Conservation (phyloP, 1,140 invertebrate genomes). For the Nephotettix cincticeps region DNA sequence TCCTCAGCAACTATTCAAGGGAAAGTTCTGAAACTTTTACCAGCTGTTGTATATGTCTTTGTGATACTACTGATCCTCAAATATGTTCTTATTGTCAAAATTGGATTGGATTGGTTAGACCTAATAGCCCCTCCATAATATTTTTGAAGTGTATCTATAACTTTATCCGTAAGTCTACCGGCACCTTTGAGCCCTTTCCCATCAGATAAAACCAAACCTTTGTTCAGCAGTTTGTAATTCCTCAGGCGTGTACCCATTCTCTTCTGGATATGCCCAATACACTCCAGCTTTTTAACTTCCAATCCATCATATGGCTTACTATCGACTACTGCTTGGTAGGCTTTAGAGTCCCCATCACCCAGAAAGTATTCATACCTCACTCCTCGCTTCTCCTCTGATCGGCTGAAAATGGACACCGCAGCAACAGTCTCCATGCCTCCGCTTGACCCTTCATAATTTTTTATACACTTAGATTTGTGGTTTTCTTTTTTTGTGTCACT, state of each 20-base stretch:
- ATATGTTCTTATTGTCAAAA: not conserved
- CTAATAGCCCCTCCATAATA: not conserved
- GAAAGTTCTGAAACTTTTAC: not conserved
- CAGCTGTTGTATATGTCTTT: not conserved
- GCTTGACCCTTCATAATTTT: too few species aligned
- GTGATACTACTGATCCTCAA: not conserved
- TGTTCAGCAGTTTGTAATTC: not conserved
- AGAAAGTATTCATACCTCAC: not conserved
- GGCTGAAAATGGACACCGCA: not conserved
- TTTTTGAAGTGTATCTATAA: not conserved
- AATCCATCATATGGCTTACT: not conserved
- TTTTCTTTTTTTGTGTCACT: not conserved
- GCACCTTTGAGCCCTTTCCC: not conserved
- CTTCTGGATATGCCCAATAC: not conserved
- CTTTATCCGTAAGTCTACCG: not conserved
- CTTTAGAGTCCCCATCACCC: slow-evolving; percentile 22
- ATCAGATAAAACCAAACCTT: not conserved
- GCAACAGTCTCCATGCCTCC: too few species aligned
- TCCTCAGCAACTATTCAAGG: not conserved
- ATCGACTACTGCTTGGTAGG: slow-evolving; percentile 11
- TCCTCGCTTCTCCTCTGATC: not conserved
- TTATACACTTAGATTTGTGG: not conserved
- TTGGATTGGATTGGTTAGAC: not conserved
- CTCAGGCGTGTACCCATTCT: not conserved
- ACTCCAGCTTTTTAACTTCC: not conserved